Percentiles rank a stretch among this genome's conserved stretches.
Conservation (phyloP, 2,888 invertebrate species). For the Dicyrtomina minuta region DNA sequence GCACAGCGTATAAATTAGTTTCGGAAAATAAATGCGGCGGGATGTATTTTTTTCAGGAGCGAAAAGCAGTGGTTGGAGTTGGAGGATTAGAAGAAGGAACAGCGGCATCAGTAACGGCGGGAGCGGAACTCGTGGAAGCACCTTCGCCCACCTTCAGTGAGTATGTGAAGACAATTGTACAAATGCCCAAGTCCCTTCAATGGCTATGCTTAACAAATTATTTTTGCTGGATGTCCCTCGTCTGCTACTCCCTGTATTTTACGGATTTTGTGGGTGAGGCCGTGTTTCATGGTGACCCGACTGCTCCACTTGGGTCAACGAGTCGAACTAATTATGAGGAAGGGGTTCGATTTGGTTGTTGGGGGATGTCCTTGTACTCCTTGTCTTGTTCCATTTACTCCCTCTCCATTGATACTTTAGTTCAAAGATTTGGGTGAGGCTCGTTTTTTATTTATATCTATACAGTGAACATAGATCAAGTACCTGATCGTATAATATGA, state of each 20-base stretch:
- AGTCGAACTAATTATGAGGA: slow-evolving; percentile 68
- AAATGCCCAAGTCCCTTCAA: slow-evolving; percentile 83
- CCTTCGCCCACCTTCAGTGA: slow-evolving; percentile 61
- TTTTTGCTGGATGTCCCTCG: slow-evolving; percentile 98
- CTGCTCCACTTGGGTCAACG: slow-evolving; percentile 56
- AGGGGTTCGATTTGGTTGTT: slow-evolving; percentile 91
- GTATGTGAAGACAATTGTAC: slow-evolving; percentile 84
- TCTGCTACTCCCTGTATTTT: slow-evolving; percentile 93
- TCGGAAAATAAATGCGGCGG: no score
- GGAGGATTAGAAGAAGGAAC: neutral
- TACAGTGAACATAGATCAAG: neutral
- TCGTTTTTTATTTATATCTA: neutral
- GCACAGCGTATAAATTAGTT: no score
- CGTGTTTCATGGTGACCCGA: slow-evolving; percentile 77
- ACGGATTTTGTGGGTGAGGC: slow-evolving; percentile 94
- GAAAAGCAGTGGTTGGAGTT: neutral
- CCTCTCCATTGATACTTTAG: slow-evolving; percentile 79
- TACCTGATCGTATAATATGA: no score
- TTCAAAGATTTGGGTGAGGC: slow-evolving; percentile 66
- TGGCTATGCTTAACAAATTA: slow-evolving; percentile 89
- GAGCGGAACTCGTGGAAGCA: neutral
- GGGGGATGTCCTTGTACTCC: slow-evolving; percentile 96
- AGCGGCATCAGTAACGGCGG: neutral
- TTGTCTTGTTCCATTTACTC: slow-evolving; percentile 77
- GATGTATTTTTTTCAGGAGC: no score